phyloP scores from a whole-genome alignment of 1,140 invertebrate genomes.

The Drosophila pectinifera region DNA sequence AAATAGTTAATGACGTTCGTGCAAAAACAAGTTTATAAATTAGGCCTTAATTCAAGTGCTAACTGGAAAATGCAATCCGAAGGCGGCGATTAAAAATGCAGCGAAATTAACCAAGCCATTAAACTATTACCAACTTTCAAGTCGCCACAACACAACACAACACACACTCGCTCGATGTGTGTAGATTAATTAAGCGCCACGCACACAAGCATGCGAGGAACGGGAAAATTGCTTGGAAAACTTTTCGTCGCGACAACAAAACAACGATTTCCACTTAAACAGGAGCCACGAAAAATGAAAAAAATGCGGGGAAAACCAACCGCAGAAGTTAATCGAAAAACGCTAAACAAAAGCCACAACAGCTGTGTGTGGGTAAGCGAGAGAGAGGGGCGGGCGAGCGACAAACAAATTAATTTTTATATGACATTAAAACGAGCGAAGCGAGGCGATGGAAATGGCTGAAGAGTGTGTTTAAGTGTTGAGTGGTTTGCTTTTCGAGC shows the following conservation, averaged over 20 bases:
- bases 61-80: slow-evolving; percentile 33
- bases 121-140: slow-evolving; percentile 74
- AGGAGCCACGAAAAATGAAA: slow-evolving; percentile 49
- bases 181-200: slow-evolving; percentile 68
- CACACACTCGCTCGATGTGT: slow-evolving; percentile 29
- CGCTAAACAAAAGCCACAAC: slow-evolving; percentile 71
- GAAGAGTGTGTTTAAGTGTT: slow-evolving; percentile 70
- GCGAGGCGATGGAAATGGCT: slow-evolving; percentile 67
- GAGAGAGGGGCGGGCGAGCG: slow-evolving; percentile 50
- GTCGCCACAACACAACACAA: slow-evolving; percentile 28
- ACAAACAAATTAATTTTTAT: slow-evolving; percentile 84
- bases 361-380: slow-evolving; percentile 9
- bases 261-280: slow-evolving; percentile 83
- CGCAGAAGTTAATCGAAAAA: slow-evolving; percentile 83
- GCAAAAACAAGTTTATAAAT: slow-evolving; percentile 14
- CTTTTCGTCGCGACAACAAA: slow-evolving; percentile 77
- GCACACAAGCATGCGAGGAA: slow-evolving; percentile 12
- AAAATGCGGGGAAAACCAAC: slow-evolving; percentile 54
- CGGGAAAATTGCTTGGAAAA: slow-evolving; percentile 74
- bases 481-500: slow-evolving; percentile 66
- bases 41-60: slow-evolving; percentile 16
- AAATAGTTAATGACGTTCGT: slow-evolving; percentile 7
- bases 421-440: slow-evolving; percentile 81
- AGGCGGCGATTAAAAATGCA: slow-evolving; percentile 49
- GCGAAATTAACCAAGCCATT: slow-evolving; percentile 54